A percentile compares a stretch with the other conserved stretches of the same genome.
Evolutionary conservation across 2,113 vertebrate genomes (phyloP).

Genomic region (Nyctereutes procyonoides): DNA sequence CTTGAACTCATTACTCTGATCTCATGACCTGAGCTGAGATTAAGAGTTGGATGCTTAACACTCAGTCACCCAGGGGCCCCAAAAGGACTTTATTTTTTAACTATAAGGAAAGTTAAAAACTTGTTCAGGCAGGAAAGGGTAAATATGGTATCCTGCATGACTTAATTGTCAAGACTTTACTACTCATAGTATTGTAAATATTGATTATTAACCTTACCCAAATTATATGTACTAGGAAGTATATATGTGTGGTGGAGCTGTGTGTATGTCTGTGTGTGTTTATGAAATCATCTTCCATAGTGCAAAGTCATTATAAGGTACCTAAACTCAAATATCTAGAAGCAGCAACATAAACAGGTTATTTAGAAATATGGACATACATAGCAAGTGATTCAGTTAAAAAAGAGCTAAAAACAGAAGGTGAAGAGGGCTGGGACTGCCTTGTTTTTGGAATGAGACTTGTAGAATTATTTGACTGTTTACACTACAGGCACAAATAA

Average conservation of each 20-base stretch:
- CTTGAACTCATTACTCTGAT: background rate
- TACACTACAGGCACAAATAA: background rate
- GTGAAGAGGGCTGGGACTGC: background rate
- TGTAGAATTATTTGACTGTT: constrained; percentile 1
- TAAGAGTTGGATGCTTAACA: background rate
- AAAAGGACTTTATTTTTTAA: background rate
- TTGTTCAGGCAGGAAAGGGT: constrained; percentile 14
- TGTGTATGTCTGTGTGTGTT: background rate
- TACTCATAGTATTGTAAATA: background rate
- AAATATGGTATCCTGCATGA: background rate
- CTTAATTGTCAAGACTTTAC: constrained; percentile 28
- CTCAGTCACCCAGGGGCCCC: background rate
- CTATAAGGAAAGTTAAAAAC: constrained; percentile 3
- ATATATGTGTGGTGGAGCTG: background rate
- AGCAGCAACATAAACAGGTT: background rate
- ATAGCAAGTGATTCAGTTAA: background rate
- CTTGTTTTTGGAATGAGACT: background rate
- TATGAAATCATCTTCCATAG: background rate
- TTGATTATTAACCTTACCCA: background rate
- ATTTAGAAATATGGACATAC: background rate
- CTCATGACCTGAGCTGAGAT: background rate
- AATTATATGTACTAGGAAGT: background rate
- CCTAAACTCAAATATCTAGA: background rate
- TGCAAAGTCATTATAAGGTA: background rate
- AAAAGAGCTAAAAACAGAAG: background rate